Evolutionary conservation across 2,797 vertebrate species (phyloP).

Genomic region (Xenops minutus): DNA sequence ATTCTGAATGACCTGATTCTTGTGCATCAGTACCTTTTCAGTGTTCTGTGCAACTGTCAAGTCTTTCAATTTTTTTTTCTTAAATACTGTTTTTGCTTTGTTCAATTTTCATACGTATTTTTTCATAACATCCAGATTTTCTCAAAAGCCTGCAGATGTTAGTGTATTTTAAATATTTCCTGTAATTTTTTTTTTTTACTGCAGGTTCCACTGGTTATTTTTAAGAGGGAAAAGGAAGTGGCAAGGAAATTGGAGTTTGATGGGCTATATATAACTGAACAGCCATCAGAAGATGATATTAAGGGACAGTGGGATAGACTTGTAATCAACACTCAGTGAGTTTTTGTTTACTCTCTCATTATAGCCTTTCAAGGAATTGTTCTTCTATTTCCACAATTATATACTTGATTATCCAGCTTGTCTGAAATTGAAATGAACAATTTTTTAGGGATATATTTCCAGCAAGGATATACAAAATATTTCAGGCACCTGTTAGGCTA

Average conservation of each 20-base stretch:
- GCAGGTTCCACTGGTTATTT: slow-evolving; percentile 91
- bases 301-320: slow-evolving; percentile 95
- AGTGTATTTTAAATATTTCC: not conserved
- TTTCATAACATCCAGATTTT: not conserved
- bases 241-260: slow-evolving; percentile 92
- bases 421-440: not conserved
- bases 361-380: not conserved
- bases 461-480: not conserved
- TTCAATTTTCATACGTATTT: not conserved
- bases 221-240: slow-evolving; percentile 92
- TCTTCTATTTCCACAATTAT: not conserved
- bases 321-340: slow-evolving; percentile 90
- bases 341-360: slow-evolving; percentile 13
- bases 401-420: not conserved
- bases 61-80: not conserved
- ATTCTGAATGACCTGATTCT: not conserved
- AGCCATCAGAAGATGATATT: slow-evolving; percentile 92
- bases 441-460: not conserved
- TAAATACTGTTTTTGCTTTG: not conserved
- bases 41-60: not conserved
- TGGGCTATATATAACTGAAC: slow-evolving; percentile 89
- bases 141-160: not conserved
- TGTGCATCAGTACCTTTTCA: not conserved
- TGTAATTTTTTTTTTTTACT: not conserved
- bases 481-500: not conserved